phyloP scores from a whole-genome alignment of 2,113 vertebrate genomes.

The Ciconia maguari region DNA sequence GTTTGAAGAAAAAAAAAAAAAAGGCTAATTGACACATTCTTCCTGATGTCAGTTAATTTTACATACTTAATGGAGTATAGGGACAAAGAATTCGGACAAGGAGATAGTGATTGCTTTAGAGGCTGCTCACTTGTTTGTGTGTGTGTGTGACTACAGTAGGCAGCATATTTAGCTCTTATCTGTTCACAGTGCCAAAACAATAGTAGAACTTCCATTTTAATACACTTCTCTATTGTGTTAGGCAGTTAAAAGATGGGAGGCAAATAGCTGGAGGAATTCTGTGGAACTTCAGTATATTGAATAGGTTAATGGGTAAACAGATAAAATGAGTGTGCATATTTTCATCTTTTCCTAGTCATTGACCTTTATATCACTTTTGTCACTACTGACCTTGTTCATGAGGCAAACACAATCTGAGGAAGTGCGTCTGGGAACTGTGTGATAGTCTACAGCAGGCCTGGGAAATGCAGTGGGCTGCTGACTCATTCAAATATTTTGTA shows the following conservation, averaged over 20 bases:
- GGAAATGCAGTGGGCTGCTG: constrained; percentile 40
- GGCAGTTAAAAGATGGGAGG: neutral
- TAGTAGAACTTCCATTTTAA: neutral
- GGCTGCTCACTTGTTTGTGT: neutral
- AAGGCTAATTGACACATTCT: neutral
- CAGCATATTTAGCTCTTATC: neutral
- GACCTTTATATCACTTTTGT: constrained; percentile 14
- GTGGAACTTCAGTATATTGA: neutral
- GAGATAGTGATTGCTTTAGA: neutral
- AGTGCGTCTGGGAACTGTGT: neutral
- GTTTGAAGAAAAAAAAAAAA: no score
- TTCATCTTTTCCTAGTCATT: neutral
- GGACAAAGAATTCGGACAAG: neutral
- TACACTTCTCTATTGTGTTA: neutral
- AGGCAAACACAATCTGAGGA: constrained; percentile 46
- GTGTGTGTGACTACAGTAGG: neutral
- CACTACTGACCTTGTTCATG: constrained; percentile 39
- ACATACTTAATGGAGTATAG: neutral
- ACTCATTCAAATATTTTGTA: constrained; percentile 40
- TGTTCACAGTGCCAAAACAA: neutral
- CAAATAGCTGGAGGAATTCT: neutral
- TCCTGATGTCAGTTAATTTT: neutral
- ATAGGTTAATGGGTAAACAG: neutral
- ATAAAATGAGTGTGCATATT: neutral
- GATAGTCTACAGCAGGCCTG: constrained; percentile 12